Conservation (phyloP, 2,888 invertebrate genomes). For the Amblyjoppa fuscipennis region DNA sequence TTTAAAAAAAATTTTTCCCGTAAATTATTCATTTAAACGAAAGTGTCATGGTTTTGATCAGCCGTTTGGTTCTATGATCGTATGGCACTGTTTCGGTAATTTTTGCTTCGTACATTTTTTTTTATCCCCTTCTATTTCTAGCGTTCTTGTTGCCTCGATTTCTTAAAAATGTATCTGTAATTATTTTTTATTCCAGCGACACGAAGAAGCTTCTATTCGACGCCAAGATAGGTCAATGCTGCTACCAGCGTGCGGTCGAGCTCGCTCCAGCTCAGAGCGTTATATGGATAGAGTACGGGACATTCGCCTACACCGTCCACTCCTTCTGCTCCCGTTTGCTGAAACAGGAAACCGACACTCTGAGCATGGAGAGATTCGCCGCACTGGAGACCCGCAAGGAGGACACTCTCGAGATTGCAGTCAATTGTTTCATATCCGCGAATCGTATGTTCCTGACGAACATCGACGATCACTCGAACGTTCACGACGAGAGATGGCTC, state of each 20-base stretch:
- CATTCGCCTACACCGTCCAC: constrained; percentile 95
- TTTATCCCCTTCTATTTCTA: neutral
- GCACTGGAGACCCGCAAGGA: constrained; percentile 92
- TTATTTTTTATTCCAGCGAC: constrained; percentile 66
- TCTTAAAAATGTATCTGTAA: neutral
- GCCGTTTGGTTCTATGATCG: neutral
- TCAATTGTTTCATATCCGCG: constrained; percentile 91
- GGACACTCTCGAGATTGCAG: constrained; percentile 92
- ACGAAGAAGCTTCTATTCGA: constrained; percentile 87
- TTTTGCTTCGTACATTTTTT: neutral
- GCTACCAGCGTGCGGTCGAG: constrained; percentile 93
- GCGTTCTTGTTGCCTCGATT: neutral
- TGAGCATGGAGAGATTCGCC: constrained; percentile 91
- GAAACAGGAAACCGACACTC: constrained; percentile 92
- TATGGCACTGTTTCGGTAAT: neutral
- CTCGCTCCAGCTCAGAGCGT: constrained; percentile 91
- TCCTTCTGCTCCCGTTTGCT: constrained; percentile 95
- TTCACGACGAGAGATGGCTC: constrained; percentile 95
- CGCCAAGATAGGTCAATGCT: constrained; percentile 91
- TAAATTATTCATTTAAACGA: constrained; percentile 7
- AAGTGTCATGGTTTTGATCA: neutral
- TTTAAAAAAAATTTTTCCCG: no score
- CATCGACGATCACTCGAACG: constrained; percentile 86
- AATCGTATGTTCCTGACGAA: constrained; percentile 88
- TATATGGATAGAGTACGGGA: constrained; percentile 96